These are phyloP conservation scores for Lepidonotus clava DNA, from an alignment of 2,888 invertebrate genomes.

Conservation along the genomic window DNA sequence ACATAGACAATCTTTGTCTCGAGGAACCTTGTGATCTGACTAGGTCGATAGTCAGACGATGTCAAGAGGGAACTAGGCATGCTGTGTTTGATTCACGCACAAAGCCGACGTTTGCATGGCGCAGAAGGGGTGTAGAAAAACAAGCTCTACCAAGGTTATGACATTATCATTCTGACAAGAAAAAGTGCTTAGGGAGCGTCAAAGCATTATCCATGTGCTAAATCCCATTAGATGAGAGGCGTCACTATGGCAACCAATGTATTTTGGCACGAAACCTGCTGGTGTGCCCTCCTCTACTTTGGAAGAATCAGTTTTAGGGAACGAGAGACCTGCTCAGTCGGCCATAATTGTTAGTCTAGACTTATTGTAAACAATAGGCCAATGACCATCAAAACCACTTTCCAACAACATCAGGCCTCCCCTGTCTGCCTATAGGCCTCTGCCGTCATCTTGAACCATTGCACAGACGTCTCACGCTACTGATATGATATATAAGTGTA, in stretches of 20 bases:
- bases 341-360: too few species aligned
- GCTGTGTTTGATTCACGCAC: not conserved
- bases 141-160: conserved; percentile 19
- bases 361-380: too few species aligned
- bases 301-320: too few species aligned
- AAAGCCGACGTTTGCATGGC: not conserved
- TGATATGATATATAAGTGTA: too few species aligned
- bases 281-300: too few species aligned
- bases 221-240: not conserved
- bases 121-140: not conserved
- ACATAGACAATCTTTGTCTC: conserved; percentile 20
- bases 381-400: too few species aligned
- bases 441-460: too few species aligned
- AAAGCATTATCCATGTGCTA: conserved; percentile 9
- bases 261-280: conserved; percentile 19
- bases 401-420: too few species aligned
- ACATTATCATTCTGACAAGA: conserved; percentile 14
- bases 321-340: too few species aligned
- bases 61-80: not conserved
- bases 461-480: too few species aligned
- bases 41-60: not conserved
- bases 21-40: not conserved
- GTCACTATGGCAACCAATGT: conserved; percentile 17
- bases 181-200: not conserved
- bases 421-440: too few species aligned